phyloP scores from a whole-genome alignment of 2,113 vertebrate genomes.

The Malaclemys terrapin region DNA sequence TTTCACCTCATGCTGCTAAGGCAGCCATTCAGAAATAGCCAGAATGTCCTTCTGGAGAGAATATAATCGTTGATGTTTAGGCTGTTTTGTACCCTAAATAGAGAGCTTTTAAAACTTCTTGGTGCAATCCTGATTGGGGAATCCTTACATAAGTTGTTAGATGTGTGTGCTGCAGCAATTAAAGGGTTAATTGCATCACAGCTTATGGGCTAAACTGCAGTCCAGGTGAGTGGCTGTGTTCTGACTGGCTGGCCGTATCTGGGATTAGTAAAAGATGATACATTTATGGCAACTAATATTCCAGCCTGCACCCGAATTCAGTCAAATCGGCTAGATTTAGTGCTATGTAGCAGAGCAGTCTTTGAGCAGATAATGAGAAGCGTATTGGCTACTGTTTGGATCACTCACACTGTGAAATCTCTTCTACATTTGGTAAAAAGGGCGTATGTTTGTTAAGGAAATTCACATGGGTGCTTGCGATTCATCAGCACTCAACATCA shows the following conservation, averaged over 20 bases:
- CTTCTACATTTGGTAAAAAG: neutral
- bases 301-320: rapidly evolving
- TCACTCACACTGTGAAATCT: neutral
- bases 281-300: neutral
- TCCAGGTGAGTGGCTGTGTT: neutral
- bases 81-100: rapidly evolving
- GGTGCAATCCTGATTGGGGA: rapidly evolving
- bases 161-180: neutral
- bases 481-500: neutral
- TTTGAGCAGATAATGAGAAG: neutral
- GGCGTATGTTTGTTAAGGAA: neutral
- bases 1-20: slow-evolving; percentile 67
- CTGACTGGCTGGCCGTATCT: rapidly evolving
- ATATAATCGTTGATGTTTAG: neutral
- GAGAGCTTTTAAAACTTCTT: neutral
- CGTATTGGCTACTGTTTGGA: rapidly evolving
- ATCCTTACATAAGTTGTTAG: rapidly evolving
- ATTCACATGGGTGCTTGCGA: slow-evolving; percentile 37
- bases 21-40: slow-evolving; percentile 57
- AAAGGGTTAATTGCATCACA: neutral
- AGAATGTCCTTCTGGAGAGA: slow-evolving; percentile 1
- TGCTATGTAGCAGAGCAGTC: neutral
- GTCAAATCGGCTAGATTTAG: neutral
- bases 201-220: neutral
- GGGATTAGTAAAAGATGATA: rapidly evolving